Conservation (phyloP, 2,797 vertebrate species). For the Buphagus erythrorhynchus region DNA sequence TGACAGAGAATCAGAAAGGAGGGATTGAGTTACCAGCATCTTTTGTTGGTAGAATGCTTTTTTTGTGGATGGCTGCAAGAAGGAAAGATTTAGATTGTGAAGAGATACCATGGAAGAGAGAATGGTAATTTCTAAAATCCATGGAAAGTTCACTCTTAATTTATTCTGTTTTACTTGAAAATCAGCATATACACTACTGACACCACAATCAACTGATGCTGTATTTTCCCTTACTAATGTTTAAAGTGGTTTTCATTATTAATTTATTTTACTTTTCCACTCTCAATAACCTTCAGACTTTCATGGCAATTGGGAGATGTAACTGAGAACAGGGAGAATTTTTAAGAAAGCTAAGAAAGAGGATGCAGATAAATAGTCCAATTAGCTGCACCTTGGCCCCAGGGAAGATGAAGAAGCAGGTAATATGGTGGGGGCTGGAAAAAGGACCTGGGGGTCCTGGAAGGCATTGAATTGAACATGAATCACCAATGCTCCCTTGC, state of each 20-base stretch:
- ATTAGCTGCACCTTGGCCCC: background rate
- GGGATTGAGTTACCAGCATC: background rate
- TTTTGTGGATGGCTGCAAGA: background rate
- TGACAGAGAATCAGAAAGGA: background rate
- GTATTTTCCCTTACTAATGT: background rate
- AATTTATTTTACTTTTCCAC: background rate
- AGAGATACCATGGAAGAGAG: background rate
- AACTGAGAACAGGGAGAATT: background rate
- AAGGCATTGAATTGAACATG: background rate
- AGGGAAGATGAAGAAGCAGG: background rate
- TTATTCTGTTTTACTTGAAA: background rate
- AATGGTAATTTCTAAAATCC: background rate
- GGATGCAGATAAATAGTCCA: background rate
- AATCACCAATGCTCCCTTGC: background rate
- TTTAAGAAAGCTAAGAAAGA: background rate
- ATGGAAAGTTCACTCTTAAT: background rate
- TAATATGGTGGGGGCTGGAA: background rate
- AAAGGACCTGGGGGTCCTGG: background rate
- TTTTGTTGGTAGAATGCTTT: background rate
- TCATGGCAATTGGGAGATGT: background rate
- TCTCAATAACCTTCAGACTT: background rate
- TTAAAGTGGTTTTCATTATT: background rate
- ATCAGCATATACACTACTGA: background rate
- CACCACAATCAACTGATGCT: background rate
- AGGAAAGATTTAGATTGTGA: background rate